These are phyloP conservation scores for Mythimna vitellina DNA, from an alignment of 2,888 invertebrate species.

Conservation along the genomic window DNA sequence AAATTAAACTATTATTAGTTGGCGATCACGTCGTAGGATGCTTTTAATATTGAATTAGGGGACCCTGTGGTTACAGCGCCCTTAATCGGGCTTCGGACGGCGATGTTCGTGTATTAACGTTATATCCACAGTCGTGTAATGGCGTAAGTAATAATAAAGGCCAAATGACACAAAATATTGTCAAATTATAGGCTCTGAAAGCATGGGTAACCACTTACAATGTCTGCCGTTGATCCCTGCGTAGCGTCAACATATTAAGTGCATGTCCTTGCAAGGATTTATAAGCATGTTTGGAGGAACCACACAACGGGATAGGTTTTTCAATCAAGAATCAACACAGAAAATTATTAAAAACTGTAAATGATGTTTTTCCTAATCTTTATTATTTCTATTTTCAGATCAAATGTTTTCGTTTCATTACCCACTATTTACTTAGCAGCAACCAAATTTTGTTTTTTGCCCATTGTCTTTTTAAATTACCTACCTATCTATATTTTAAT, in stretches of 20 bases:
- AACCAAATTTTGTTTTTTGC: not conserved
- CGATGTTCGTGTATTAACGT: slow-evolving; percentile 86
- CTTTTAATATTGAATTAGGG: slow-evolving; percentile 91
- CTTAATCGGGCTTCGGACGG: slow-evolving; percentile 87
- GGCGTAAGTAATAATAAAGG: slow-evolving; percentile 90
- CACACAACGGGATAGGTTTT: too few relatives aligned
- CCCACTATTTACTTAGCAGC: not conserved
- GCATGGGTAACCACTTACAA: slow-evolving; percentile 89
- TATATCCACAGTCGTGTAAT: slow-evolving; percentile 89
- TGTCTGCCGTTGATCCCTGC: slow-evolving; percentile 84
- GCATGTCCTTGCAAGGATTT: slow-evolving; percentile 4
- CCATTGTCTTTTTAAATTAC: not conserved
- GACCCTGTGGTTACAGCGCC: slow-evolving; percentile 88
- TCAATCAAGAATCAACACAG: not conserved
- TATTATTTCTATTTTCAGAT: not conserved
- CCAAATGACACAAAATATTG: slow-evolving; percentile 91
- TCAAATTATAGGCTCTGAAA: slow-evolving; percentile 90
- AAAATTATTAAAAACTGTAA: not conserved
- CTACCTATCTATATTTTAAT: not conserved
- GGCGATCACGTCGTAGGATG: slow-evolving; percentile 89
- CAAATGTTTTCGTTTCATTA: not conserved
- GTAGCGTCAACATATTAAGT: slow-evolving; percentile 77
- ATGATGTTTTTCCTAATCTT: not conserved
- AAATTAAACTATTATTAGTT: slow-evolving; percentile 90
- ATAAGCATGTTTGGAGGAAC: not conserved